A percentile compares a stretch with the other conserved stretches of the same genome.
These are phyloP conservation scores for Leptinotarsa undecemlineata DNA, from an alignment of 1,140 invertebrate genomes.

Conservation along the genomic window DNA sequence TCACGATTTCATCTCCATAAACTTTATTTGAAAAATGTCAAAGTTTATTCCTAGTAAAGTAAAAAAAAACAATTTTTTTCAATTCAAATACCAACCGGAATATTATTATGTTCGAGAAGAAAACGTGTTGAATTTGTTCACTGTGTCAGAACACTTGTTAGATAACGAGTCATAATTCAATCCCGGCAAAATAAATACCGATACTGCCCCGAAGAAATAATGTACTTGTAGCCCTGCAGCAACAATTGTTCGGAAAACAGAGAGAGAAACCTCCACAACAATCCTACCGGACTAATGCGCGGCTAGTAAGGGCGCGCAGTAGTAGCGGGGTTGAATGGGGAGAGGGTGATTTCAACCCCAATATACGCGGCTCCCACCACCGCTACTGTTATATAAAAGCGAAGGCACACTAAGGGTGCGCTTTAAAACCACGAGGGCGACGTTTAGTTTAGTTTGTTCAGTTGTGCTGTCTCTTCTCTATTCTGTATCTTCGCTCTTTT, in stretches of 20 bases:
- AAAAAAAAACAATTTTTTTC: too few relatives aligned
- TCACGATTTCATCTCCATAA: too few relatives aligned
- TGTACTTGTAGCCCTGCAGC: neutral
- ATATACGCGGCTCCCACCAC: slow-evolving; percentile 36
- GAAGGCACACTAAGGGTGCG: slow-evolving; percentile 49
- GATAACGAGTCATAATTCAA: neutral
- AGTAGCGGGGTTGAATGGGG: slow-evolving; percentile 4
- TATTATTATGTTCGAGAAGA: too few relatives aligned
- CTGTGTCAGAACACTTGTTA: too few relatives aligned
- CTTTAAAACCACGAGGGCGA: slow-evolving; percentile 60
- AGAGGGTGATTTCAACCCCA: slow-evolving; percentile 35
- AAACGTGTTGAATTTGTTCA: too few relatives aligned
- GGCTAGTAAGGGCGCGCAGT: slow-evolving; percentile 20
- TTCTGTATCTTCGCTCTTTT: slow-evolving; percentile 43
- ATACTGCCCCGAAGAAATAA: neutral
- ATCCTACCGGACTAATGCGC: slow-evolving; percentile 22
- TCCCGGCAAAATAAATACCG: neutral
- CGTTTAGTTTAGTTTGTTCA: slow-evolving; percentile 57
- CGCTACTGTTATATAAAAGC: slow-evolving; percentile 54
- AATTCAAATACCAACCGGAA: too few relatives aligned
- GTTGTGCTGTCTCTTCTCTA: slow-evolving; percentile 55
- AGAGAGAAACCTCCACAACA: neutral
- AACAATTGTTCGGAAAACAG: neutral
- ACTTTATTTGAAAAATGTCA: too few relatives aligned
- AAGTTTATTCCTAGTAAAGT: too few relatives aligned